Evolutionary conservation across 2,888 invertebrate genomes (phyloP), one percentile per base, ranked within the genome.

Genomic region (Suillia variegata): DNA sequence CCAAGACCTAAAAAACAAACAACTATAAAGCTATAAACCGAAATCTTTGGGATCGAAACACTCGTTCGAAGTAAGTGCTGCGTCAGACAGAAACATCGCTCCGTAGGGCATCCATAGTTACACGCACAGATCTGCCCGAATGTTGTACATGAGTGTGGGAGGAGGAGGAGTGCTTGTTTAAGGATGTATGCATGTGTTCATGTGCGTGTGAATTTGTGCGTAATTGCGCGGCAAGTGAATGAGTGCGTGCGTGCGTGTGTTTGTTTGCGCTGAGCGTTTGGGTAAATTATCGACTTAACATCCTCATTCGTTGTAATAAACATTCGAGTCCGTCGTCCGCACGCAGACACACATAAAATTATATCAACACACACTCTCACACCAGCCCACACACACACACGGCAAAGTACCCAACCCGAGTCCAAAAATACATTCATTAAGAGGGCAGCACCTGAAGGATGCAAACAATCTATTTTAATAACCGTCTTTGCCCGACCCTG

Each of bases 211-310:
- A 8, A 31, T 31, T 31, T 12, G 6, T 31, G 31, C 12, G 31
- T 12, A 31, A 31, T 31, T 31, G n/a, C 31, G 6, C 31, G 6
- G 31, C 31, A 31, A 31, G 31, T 31, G 31, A 8, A 8, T 31
- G 12, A 6, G 31, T 31, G 31, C 31, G 6, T 31, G 31, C 12
- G 31, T 31, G 31, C 31, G 31, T 31, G 6, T 31, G 12, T 31
- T 12, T 31, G 31, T 31, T 6, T 31, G 12, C 38, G 38, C n/a
- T 38, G n/a, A 13, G 38, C 38, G 50, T 52, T 61, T 61, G 50
- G 53, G 64, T 66, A 62, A 64, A 66, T 66, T 64, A 66, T 64
- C 66, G 66, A 66, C 62, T 66, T 62, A 55, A 66, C 61, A 66
- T 58, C 26, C 54, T 45, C 59, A 62, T 62, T 59, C 55, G 47